Base-by-base conservation (phyloP, 1,140 invertebrate genomes). In the Drosophila miranda region DNA sequence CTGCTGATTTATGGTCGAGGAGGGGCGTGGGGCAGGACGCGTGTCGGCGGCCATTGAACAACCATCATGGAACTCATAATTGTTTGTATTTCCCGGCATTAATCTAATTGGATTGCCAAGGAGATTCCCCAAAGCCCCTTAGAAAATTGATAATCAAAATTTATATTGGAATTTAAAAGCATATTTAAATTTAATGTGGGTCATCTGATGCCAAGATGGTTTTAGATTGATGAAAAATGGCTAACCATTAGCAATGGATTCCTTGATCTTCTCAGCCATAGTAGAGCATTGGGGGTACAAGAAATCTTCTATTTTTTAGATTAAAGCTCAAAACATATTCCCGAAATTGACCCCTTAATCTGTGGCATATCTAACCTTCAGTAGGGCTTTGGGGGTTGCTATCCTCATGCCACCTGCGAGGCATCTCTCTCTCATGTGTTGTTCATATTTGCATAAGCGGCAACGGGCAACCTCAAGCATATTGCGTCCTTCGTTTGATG, bases 1-100 rank as follows among this genome's bases (percentile, higher is more conserved):
- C 23, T 45, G 80, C 67, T 86, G 81, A 84, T 84, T 84, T 79
- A 84, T 86, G 71, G 53, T 16, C n/a, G 59, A 46, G 44, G 26
- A 9, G 34, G 28, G 0, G 19, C n/a, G 11, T 21, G 46, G 19
- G 34, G 34, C 26, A 26, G 16, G 30, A 8, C 64, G 64, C 64
- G 64, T 70, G 68, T 54, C 52, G 23, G 51, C 11, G 14, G 46
- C 52, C 69, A 73, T 73, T 73, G 69, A 34, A 73, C 63, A 73
- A 57, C 69, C 73, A 73, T 73, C 52, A 63, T 48, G 69, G 46
- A 43, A 73, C 50, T 73, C 69, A 68, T 67, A 58, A 69, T 70
- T 70, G 67, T 69, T 70, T 70, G 49, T 69, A 59, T 51, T 51
- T 66, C 5, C 54, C 30, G 19, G 67, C 64, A 70, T 70, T 70